These are phyloP conservation scores for Asarcornis scutulata DNA, from an alignment of 2,113 vertebrate genomes.

Conservation along the genomic window DNA sequence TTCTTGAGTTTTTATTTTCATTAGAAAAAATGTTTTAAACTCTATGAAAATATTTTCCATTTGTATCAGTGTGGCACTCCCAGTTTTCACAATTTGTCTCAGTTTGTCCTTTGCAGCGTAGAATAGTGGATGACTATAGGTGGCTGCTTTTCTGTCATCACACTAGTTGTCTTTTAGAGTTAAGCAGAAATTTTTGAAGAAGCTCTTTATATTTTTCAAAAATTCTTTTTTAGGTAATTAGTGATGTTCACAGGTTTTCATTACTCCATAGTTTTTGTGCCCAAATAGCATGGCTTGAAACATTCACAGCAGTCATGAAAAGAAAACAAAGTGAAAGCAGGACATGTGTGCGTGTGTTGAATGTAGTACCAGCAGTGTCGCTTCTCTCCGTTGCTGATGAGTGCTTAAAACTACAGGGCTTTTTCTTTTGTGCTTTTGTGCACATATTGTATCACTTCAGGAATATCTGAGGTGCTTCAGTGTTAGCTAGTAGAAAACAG, in stretches of 20 bases:
- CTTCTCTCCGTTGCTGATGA: not conserved
- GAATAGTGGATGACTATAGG: not conserved
- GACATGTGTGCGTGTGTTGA: not conserved
- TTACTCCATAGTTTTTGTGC: not conserved
- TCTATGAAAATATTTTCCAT: fast-evolving
- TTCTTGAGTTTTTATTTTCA: not conserved
- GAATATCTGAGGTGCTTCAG: not conserved
- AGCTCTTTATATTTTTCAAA: not conserved
- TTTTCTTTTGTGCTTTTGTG: not conserved
- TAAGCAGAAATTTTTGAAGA: not conserved
- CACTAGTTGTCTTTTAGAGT: not conserved
- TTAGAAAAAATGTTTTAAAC: not conserved
- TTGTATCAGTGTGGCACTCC: not conserved
- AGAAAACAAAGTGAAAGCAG: no score
- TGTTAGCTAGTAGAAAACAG: not conserved
- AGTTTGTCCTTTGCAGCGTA: not conserved
- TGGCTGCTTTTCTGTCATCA: not conserved
- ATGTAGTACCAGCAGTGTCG: not conserved
- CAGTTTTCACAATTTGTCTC: not conserved
- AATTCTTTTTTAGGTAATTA: not conserved
- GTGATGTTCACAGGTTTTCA: fast-evolving
- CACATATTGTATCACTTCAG: fast-evolving
- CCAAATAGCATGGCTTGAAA: not conserved
- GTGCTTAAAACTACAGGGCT: not conserved
- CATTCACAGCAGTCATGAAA: not conserved